These are phyloP conservation scores for Aphis gossypii DNA, from an alignment of 1,140 invertebrate genomes.

Conservation along the genomic window DNA sequence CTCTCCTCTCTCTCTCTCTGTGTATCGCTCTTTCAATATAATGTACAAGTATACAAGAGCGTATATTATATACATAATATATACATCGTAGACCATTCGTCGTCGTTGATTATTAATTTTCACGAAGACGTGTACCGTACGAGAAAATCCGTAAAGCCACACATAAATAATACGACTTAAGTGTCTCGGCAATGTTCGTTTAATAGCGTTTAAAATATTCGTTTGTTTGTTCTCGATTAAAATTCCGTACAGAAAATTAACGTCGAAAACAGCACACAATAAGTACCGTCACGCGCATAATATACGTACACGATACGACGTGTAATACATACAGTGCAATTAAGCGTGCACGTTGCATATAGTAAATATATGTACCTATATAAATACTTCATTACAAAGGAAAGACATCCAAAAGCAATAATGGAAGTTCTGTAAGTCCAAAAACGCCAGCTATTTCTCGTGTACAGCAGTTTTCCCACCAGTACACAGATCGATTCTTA, in stretches of 20 bases:
- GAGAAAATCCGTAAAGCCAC: neutral
- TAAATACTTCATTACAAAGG: neutral
- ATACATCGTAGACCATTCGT: neutral
- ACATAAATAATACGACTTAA: neutral
- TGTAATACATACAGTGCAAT: slow-evolving; percentile 3
- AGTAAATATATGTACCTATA: neutral
- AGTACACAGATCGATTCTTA: neutral
- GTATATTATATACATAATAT: neutral
- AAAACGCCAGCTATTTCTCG: neutral
- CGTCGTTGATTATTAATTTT: slow-evolving; percentile 4
- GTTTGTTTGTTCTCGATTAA: slow-evolving; percentile 7
- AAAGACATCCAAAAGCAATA: neutral
- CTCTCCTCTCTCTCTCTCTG: neutral
- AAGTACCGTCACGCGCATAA: neutral
- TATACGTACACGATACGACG: neutral
- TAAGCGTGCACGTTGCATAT: neutral
- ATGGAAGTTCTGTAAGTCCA: neutral
- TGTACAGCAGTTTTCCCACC: neutral
- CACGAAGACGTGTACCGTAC: neutral
- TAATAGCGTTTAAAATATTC: slow-evolving; percentile 1
- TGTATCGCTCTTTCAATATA: neutral
- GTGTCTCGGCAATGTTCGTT: neutral
- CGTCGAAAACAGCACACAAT: neutral
- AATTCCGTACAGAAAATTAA: neutral
- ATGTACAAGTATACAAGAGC: neutral